Percentiles rank a stretch among this genome's conserved stretches.
Evolutionary conservation across 2,797 vertebrate genomes (phyloP).

Genomic region (Gallirallus australis): DNA sequence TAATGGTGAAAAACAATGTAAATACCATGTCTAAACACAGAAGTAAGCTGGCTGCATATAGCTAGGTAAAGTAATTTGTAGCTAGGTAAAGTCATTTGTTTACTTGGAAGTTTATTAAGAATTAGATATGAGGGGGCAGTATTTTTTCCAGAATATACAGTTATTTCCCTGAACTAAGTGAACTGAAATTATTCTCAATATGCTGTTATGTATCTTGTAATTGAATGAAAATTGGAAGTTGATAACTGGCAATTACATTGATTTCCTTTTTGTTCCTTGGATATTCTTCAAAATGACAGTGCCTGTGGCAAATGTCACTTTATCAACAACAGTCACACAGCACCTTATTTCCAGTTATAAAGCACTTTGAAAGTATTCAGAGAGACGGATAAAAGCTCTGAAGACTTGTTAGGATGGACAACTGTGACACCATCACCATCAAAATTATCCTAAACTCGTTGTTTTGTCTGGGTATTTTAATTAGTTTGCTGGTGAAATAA

Average conservation of each 20-base stretch:
- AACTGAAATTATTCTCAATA: conserved; percentile 58
- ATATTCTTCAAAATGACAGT: conserved; percentile 63
- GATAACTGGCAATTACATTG: conserved; percentile 70
- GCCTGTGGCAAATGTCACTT: conserved; percentile 45
- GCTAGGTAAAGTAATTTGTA: neutral
- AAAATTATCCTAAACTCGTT: neutral
- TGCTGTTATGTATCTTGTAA: conserved; percentile 34
- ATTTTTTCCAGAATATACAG: neutral
- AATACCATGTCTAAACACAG: neutral
- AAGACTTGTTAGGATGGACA: neutral
- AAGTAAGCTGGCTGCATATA: neutral
- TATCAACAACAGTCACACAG: conserved; percentile 33
- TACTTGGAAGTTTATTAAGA: neutral
- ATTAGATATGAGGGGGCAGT: neutral
- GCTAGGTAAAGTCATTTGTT: neutral
- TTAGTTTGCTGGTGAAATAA: conserved; percentile 21
- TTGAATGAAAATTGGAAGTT: conserved; percentile 63
- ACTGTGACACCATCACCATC: neutral
- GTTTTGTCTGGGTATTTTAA: neutral
- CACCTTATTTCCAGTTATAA: conserved; percentile 6
- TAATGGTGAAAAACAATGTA: neutral
- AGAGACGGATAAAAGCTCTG: neutral
- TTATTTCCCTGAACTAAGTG: neutral
- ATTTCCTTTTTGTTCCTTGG: conserved; percentile 70
- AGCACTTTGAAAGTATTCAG: neutral